Conservation (phyloP, 1,140 invertebrate species). For the Pristionchus pacificus region DNA sequence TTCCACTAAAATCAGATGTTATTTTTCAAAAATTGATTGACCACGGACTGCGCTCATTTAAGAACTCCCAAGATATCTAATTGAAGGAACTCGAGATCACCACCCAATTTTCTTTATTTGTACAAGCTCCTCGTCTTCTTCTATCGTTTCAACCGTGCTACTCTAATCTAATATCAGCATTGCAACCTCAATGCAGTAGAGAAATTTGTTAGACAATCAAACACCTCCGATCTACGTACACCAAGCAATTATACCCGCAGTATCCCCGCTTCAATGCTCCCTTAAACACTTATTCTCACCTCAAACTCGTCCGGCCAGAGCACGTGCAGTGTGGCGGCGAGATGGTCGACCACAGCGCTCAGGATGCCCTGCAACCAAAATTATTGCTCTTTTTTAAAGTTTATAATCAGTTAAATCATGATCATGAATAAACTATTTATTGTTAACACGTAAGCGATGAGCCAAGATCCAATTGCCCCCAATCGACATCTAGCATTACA, state of each 20-base stretch:
- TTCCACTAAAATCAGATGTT: no score
- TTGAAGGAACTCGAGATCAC: no score
- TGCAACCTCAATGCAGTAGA: no score
- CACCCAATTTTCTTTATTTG: conserved; percentile 12
- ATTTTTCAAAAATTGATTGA: no score
- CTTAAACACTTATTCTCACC: conserved; percentile 15
- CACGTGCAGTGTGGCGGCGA: conserved; percentile 41
- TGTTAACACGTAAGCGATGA: no score
- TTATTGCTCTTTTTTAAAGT: no score
- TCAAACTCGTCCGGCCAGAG: conserved; percentile 44
- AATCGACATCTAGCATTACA: no score
- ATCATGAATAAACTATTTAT: no score
- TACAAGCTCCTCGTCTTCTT: conserved; percentile 14
- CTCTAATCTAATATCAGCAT: conserved; percentile 1
- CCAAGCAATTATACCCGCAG: background rate
- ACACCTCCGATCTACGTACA: background rate
- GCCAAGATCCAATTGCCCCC: no score
- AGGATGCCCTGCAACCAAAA: conserved; percentile 44
- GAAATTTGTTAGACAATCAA: background rate
- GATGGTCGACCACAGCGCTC: conserved; percentile 49
- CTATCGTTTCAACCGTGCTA: background rate
- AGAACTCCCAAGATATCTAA: no score
- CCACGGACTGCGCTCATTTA: no score
- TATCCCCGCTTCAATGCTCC: background rate
- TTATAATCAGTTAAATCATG: no score